Evolutionary conservation across 1,140 invertebrate species (phyloP), one percentile per base, ranked within the genome.

Genomic region (Agrilus planipennis): DNA sequence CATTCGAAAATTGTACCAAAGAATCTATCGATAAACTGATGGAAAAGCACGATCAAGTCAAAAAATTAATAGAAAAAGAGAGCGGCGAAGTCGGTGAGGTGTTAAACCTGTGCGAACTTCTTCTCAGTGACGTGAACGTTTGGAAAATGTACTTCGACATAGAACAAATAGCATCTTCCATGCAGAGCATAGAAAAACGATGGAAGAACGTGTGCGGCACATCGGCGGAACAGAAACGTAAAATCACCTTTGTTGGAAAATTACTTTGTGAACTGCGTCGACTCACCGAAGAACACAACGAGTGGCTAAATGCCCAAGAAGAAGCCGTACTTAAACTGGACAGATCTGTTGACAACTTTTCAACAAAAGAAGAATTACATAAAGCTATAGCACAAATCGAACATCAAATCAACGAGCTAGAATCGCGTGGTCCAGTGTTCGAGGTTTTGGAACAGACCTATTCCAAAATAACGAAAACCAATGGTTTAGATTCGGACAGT

Each of bases 151-250:
- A 81, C 46, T 80, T 84, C 37, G 75, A 82, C 41, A 74, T 74
- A 0, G 73, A 81, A 41, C 71, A 76, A n/a, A 67, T 90, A 6
- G 76, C 75, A 14, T 67, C 69, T 4, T 79, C 81, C 0, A 77
- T 81, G 44, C 75, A 83, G 22, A 79, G 76, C 39, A 64, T 91
- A 0, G 84, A 90, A 49, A 74, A 76, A 52, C 73, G 81, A 42
- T 88, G 88, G 89, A 84, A 80, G 47, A 73, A 72, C 29, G 79
- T 89, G 17, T 89, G 85, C 56, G 71, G 73, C 6, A 69, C 77
- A 53, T 84, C 83, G 0, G 73, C 80, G 12, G 81, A 85, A 39
- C 67, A 79, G 3, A 81, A 81, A 56, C 63, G 61, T 14, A 79
- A 66, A 57, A 81, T 84, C 52, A 69, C 71, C 30, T 73, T 65